A percentile compares a stretch with the other conserved stretches of the same genome.
Conservation (phyloP, 2,113 vertebrate genomes). For the Cyanocitta stelleri region DNA sequence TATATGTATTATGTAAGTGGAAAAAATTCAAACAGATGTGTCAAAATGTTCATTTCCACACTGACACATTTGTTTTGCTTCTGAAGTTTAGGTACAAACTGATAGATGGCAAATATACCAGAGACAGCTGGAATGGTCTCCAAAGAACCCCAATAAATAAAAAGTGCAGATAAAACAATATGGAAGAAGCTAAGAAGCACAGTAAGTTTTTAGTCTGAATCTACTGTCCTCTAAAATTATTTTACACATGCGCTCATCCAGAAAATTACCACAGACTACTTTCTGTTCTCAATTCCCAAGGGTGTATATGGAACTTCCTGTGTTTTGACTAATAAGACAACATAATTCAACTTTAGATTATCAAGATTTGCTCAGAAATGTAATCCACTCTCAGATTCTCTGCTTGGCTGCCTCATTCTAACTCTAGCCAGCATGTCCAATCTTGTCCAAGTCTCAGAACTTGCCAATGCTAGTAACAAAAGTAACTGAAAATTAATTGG, state of each 20-base stretch:
- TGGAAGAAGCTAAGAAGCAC: neutral
- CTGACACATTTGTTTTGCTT: neutral
- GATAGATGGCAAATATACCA: neutral
- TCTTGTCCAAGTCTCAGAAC: neutral
- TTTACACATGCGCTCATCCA: neutral
- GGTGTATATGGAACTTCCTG: neutral
- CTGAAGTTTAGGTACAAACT: neutral
- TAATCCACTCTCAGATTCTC: neutral
- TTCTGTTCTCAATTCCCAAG: neutral
- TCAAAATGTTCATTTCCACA: neutral
- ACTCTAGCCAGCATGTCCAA: neutral
- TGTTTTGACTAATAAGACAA: neutral
- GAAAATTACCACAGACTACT: neutral
- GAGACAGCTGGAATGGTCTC: neutral
- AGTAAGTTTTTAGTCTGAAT: neutral
- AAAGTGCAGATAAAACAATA: neutral
- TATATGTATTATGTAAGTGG: neutral
- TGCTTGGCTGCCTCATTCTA: accelerated
- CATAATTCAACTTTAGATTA: neutral
- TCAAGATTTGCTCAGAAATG: neutral
- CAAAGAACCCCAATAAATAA: neutral
- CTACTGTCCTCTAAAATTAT: neutral
- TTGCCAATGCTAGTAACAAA: neutral
- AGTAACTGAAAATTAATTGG: neutral
- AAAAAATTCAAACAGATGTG: neutral